These are phyloP conservation scores for Typhlomys cinereus DNA, from an alignment of 2,113 vertebrate genomes.

Conservation along the genomic window DNA sequence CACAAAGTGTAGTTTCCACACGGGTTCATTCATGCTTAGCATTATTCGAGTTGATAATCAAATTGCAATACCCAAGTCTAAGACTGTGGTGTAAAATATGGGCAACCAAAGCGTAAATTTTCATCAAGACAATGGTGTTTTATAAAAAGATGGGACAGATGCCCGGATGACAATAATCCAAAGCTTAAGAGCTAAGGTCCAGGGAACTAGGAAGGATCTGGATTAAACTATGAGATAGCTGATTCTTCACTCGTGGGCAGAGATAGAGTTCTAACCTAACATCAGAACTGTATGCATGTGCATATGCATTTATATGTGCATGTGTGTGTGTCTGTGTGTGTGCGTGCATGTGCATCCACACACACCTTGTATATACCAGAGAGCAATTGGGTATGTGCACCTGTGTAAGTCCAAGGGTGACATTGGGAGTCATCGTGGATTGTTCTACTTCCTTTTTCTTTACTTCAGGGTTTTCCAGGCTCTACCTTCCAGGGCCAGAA, in stretches of 20 bases:
- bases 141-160: constrained; percentile 47
- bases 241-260: background rate
- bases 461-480: too few relatives aligned
- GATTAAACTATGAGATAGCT: constrained; percentile 33
- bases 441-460: too few relatives aligned
- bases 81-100: constrained; percentile 3
- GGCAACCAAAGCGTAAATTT: background rate
- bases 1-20: background rate
- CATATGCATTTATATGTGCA: too few relatives aligned
- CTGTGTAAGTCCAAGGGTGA: too few relatives aligned
- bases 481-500: too few relatives aligned
- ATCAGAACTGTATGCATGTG: too few relatives aligned
- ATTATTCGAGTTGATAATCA: background rate
- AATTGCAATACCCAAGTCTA: constrained; percentile 10
- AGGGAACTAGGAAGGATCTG: background rate
- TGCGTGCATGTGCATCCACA: too few relatives aligned
- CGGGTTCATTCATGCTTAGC: background rate
- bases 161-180: background rate
- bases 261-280: background rate
- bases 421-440: too few relatives aligned
- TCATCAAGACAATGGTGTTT: constrained; percentile 21
- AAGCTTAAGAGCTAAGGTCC: background rate
- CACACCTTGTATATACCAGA: too few relatives aligned
- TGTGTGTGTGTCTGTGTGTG: too few relatives aligned
- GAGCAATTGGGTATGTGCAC: too few relatives aligned